Base-by-base conservation (phyloP, 1,140 invertebrate species). In the Dreissena rostriformis region DNA sequence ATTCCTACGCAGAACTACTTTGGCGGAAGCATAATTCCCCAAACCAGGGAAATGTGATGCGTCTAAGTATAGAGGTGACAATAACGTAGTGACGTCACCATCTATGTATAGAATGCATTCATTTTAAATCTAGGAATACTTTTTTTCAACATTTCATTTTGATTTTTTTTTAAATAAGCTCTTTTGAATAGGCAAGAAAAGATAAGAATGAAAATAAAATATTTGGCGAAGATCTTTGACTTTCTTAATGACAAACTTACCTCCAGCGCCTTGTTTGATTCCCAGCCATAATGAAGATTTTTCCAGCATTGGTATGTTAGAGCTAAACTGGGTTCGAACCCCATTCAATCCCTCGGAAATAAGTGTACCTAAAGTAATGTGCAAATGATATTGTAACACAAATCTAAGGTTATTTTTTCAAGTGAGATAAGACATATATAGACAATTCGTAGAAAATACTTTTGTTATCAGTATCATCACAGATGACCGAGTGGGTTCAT, bases 231-330 rank as follows among this genome's bases (percentile, higher is more conserved):
- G 39, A 39, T 39, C 39, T 39, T 5, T 39, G 39, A 39, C 39
- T 5, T 39, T 8, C 39, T 39, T 39, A 39, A 39, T 39, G 52
- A 26, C 15, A 0, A 26, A n/a, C 53, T 19, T 61, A 74, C 72
- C 72, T 15, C 72, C 72, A 15, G 72, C 24, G 8, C 17, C 28
- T 74, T 74, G 72, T 57, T 19, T n/a, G 10, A 74, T 26, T n/a
- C 72, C 72, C 10, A 11, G n/a, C 72, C 72, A 74, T 29, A 26
- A 17, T 22, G 72, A 74, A 53, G 52, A 24, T 12, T n/a, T 28
- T 29, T 51, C 39, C 51, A 74, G 11, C 12, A 61, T 55, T 0
- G 72, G 72, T 11, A 55, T 8, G 22, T 24, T 26, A 28, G 72
- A 74, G 12, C n/a, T 74, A 15, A 74, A 28, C 15, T 55, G 8